These are phyloP conservation scores for Aporophyla nigra DNA, from an alignment of 2,888 invertebrate species.

Conservation along the genomic window DNA sequence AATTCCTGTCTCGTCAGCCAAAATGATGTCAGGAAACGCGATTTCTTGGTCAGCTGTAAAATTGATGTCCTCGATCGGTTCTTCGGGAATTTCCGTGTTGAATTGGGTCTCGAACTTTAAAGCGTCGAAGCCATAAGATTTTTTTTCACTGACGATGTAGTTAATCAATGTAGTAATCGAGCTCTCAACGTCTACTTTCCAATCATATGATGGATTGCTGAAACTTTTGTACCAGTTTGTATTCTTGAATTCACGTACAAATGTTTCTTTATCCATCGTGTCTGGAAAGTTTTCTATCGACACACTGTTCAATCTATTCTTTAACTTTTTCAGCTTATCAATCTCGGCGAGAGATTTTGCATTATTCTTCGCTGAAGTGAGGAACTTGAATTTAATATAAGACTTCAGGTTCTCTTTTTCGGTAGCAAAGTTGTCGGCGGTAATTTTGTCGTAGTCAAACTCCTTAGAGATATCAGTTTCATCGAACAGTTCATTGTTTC, in stretches of 20 bases:
- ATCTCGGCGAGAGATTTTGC: slow-evolving; percentile 66
- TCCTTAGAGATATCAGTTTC: slow-evolving; percentile 69
- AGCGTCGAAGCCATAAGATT: slow-evolving; percentile 74
- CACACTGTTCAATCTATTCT: slow-evolving; percentile 26
- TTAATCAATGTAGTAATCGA: slow-evolving; percentile 74
- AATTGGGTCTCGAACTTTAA: slow-evolving; percentile 71
- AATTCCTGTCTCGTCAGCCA: slow-evolving; percentile 74
- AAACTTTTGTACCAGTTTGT: slow-evolving; percentile 70
- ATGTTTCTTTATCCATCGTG: slow-evolving; percentile 18
- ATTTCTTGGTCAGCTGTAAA: slow-evolving; percentile 73
- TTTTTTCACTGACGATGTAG: slow-evolving; percentile 72
- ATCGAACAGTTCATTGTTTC: slow-evolving; percentile 54
- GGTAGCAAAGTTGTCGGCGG: slow-evolving; percentile 64
- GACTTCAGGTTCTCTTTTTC: slow-evolving; percentile 71
- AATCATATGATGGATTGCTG: slow-evolving; percentile 17
- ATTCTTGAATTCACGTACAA: slow-evolving; percentile 47
- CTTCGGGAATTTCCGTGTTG: slow-evolving; percentile 61
- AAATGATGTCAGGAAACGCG: slow-evolving; percentile 76
- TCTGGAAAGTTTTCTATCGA: slow-evolving; percentile 15
- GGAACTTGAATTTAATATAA: slow-evolving; percentile 73
- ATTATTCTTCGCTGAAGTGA: slow-evolving; percentile 61
- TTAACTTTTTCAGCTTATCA: slow-evolving; percentile 32
- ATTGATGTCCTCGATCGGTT: slow-evolving; percentile 67
- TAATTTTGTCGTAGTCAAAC: slow-evolving; percentile 72
- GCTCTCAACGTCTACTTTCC: slow-evolving; percentile 71